Evolutionary conservation across 2,797 vertebrate genomes (phyloP).

Genomic region (Leucoraja ocellata): DNA sequence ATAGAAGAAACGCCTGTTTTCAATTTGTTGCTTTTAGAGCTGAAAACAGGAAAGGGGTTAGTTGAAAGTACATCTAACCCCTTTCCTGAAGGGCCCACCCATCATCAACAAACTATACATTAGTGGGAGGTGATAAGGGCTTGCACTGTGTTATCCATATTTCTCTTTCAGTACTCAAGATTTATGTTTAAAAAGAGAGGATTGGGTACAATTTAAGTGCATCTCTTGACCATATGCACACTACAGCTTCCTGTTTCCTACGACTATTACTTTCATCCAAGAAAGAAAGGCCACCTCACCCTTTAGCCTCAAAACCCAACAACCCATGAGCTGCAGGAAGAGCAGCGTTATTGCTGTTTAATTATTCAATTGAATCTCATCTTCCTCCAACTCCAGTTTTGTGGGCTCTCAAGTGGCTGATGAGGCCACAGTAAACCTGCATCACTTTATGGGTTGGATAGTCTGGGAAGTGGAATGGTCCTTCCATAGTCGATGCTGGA

Average conservation of each 20-base stretch:
- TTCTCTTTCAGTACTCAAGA: not conserved
- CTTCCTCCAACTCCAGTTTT: too few species aligned
- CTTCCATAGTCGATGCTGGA: too few species aligned
- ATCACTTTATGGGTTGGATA: too few species aligned
- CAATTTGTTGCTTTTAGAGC: not conserved
- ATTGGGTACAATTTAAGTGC: not conserved
- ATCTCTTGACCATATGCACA: not conserved
- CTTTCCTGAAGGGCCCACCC: not conserved
- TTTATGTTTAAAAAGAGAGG: not conserved
- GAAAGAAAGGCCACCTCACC: not conserved
- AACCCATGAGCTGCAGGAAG: not conserved
- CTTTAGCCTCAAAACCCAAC: not conserved
- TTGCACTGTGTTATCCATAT: too few species aligned
- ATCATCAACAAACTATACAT: not conserved
- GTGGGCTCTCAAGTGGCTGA: too few species aligned
- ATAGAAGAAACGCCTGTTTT: not conserved
- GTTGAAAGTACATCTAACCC: not conserved
- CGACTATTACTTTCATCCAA: not conserved
- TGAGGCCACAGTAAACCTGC: too few species aligned
- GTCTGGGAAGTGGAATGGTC: too few species aligned
- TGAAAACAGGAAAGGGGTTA: slow-evolving; percentile 31
- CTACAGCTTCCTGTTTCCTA: not conserved
- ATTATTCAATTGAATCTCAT: not conserved
- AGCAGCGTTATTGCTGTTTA: not conserved
- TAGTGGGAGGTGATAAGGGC: slow-evolving; percentile 3